Percentiles rank a stretch among this genome's conserved stretches.
Evolutionary conservation across 2,797 vertebrate species (phyloP).

Genomic region (Anguilla pacifica): DNA sequence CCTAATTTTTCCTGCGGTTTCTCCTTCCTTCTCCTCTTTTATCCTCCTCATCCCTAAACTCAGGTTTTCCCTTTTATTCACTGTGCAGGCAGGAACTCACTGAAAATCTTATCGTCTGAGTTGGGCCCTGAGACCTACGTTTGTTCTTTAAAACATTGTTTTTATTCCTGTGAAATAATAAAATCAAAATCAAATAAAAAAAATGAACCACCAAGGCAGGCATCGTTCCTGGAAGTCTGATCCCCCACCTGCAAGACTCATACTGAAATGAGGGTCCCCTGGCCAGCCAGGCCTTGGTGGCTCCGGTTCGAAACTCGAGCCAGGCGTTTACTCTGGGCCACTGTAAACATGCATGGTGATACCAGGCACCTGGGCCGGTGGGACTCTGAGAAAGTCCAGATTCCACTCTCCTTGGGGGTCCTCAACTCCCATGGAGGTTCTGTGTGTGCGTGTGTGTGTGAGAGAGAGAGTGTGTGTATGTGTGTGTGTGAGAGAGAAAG

Average conservation of each 20-base stretch:
- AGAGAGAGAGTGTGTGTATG: not conserved
- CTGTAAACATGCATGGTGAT: slow-evolving; percentile 1
- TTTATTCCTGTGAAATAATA: no score
- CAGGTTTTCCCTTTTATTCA: no score
- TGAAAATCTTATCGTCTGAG: no score
- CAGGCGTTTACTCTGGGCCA: slow-evolving; percentile 1
- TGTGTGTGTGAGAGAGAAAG: not conserved
- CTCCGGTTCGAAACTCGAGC: not conserved
- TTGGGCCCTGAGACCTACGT: no score
- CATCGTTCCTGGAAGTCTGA: not conserved
- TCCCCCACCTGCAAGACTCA: not conserved
- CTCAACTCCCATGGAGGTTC: not conserved
- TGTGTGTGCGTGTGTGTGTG: not conserved
- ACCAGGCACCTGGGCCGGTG: not conserved
- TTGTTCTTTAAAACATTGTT: no score
- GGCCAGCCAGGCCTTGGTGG: no score
- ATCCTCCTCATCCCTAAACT: no score
- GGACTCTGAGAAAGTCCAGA: slow-evolving; percentile 1
- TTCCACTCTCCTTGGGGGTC: slow-evolving; percentile 1
- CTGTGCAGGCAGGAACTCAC: no score
- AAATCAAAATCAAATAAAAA: no score
- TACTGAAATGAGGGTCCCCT: not conserved
- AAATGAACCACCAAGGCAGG: not conserved
- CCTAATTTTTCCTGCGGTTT: no score
- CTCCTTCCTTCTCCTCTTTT: no score